Base-by-base conservation (phyloP, 2,113 vertebrate species). In the Hypocryptadius cinnamomeus region DNA sequence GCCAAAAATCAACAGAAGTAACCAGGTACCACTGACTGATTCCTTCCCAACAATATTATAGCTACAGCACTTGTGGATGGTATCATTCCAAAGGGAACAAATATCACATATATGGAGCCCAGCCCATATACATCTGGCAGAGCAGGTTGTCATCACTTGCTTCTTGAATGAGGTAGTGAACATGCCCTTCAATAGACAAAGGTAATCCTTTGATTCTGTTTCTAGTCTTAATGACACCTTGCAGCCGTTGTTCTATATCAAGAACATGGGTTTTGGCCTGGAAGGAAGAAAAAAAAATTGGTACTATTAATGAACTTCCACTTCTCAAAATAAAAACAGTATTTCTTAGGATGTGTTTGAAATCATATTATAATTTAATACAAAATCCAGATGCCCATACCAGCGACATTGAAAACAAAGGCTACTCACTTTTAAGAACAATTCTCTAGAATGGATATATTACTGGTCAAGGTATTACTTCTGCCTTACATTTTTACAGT, bases 161-260 rank as follows among this genome's bases (percentile, higher is more conserved):
- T 97, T 99, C 99, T 89, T 99, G 98, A 95, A 99, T 99, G 69
- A 99, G 98, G 96, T 99, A 99, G 96, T 99, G 99, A 83, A 99
- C 99, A 4, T 99, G 99, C 60, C 99, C 99, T 97, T 99, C 99
- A 71, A 99, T 99, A 40, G 99, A 99, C 87, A 99, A 97, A 8
- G 99, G 99, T 21, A 99, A 96, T 42, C 99, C 99, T 93, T 99
- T 98, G 76, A 99, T 98, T 97, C 99, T 98, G 86, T 99, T 99
- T 87, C 98, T 97, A 87, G 98, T 99, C 97, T 99, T 99, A 95
- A 99, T 99, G 70, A 99, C 98, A 82, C 99, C 99, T 96, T 99
- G 98, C 35, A 99, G 98, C 63, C 99, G 97, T 93, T 99, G 99
- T 37, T 99, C 98, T 20, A 99, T 99, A 93, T 99, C 99, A 95